A percentile compares a stretch with the other conserved stretches of the same genome.
phyloP scores from a whole-genome alignment of 2,113 vertebrate species.

The Fulica atra region DNA sequence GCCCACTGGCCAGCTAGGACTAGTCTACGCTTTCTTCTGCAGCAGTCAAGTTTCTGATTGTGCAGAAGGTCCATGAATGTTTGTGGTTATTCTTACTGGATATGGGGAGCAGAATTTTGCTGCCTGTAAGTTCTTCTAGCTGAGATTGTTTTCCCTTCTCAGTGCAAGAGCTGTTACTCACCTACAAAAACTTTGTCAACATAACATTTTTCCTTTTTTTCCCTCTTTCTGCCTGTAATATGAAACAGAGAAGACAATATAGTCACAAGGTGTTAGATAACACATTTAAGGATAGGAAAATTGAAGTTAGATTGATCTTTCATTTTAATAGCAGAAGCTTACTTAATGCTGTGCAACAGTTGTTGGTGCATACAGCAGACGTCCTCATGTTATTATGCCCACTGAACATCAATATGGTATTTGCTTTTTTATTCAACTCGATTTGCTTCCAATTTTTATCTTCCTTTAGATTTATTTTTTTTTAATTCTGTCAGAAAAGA shows the following conservation, averaged over 20 bases:
- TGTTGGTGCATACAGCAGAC: neutral
- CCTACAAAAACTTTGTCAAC: neutral
- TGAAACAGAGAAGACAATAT: neutral
- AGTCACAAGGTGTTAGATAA: neutral
- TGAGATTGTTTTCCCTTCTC: neutral
- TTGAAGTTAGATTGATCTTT: neutral
- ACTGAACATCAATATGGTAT: neutral
- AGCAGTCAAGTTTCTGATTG: neutral
- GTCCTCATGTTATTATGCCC: neutral
- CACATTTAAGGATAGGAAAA: neutral
- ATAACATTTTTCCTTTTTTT: neutral
- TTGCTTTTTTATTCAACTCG: constrained; percentile 16
- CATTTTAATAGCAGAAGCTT: neutral
- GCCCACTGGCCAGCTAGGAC: neutral
- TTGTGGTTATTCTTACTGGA: neutral
- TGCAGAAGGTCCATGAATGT: neutral
- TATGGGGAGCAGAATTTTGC: neutral
- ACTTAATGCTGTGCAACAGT: neutral
- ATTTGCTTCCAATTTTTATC: constrained; percentile 31
- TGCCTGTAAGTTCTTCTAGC: neutral
- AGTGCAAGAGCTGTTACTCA: neutral
- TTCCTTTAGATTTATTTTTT: neutral
- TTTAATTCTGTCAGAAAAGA: neutral
- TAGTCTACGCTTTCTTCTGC: neutral
- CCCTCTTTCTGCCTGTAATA: neutral